Evolutionary conservation across 2,888 invertebrate species (phyloP).

Genomic region (Drosophila mulleri): DNA sequence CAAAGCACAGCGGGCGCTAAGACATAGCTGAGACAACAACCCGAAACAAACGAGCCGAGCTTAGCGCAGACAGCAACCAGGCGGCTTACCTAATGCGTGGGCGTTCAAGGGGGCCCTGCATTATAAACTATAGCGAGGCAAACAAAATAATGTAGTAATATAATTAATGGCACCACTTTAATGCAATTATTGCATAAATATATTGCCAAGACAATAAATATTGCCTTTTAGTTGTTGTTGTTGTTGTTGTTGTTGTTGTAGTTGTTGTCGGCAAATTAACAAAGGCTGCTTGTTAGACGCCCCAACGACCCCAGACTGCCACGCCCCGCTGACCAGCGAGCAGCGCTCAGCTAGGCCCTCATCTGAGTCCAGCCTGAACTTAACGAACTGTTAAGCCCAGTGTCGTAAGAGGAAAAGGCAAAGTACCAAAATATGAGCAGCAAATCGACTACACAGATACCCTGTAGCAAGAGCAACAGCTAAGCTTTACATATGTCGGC

Average conservation of each 20-base stretch:
- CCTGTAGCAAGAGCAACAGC: neutral
- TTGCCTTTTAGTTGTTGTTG: constrained; percentile 30
- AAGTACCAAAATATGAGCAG: neutral
- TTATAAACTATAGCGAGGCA: constrained; percentile 34
- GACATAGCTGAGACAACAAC: constrained; percentile 24
- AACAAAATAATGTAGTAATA: constrained; percentile 39
- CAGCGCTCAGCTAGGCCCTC: constrained; percentile 10
- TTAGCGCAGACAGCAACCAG: constrained; percentile 46
- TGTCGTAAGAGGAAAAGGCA: constrained; percentile 23
- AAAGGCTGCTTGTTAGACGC: constrained; percentile 58
- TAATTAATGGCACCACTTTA: constrained; percentile 78
- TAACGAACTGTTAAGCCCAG: constrained; percentile 41
- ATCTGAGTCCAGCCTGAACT: constrained; percentile 1
- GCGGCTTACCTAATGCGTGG: constrained; percentile 40
- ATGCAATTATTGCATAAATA: constrained; percentile 79
- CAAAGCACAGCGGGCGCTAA: constrained; percentile 46
- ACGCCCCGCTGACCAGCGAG: constrained; percentile 36
- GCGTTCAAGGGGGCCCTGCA: constrained; percentile 18
- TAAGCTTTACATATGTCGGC: neutral
- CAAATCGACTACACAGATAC: neutral
- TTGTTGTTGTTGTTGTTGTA: constrained; percentile 31
- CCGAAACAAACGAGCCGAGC: constrained; percentile 20
- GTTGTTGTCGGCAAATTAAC: constrained; percentile 68
- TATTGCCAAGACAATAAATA: constrained; percentile 76
- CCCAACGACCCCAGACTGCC: constrained; percentile 43